These are phyloP conservation scores for Lepus timidus DNA, from an alignment of 2,113 vertebrate species.

Conservation along the genomic window DNA sequence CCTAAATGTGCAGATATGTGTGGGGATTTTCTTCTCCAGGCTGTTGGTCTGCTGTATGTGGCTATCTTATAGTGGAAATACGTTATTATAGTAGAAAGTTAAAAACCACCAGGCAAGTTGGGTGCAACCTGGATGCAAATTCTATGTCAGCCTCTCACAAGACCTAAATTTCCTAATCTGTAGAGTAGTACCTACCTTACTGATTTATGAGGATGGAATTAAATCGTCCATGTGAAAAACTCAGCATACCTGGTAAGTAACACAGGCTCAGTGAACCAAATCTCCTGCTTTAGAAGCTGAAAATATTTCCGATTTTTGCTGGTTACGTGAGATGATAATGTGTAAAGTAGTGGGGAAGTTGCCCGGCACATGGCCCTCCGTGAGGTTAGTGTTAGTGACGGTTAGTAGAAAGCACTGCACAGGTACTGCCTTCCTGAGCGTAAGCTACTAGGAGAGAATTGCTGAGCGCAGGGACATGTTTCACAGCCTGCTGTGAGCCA, in stretches of 20 bases:
- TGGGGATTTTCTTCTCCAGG: neutral
- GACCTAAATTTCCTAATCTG: neutral
- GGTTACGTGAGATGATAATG: neutral
- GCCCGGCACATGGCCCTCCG: neutral
- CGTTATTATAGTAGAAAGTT: constrained; percentile 35
- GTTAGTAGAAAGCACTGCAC: constrained; percentile 3
- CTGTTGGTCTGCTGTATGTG: neutral
- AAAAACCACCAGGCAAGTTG: neutral
- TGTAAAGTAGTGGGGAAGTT: neutral
- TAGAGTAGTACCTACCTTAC: neutral
- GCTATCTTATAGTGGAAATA: constrained; percentile 37
- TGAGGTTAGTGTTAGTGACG: neutral
- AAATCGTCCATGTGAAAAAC: constrained; percentile 2
- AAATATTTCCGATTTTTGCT: neutral
- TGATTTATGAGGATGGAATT: neutral
- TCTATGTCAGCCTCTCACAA: constrained; percentile 33
- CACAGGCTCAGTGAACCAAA: constrained; percentile 30
- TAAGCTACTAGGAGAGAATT: neutral
- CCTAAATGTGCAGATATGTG: neutral
- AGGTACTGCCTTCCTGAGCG: neutral
- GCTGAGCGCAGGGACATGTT: neutral
- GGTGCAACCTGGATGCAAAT: neutral
- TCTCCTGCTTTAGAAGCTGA: constrained; percentile 2
- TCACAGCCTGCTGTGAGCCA: neutral
- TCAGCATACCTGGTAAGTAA: neutral